Base-by-base conservation (phyloP, 2,888 invertebrate species). In the Orchestes rusci region DNA sequence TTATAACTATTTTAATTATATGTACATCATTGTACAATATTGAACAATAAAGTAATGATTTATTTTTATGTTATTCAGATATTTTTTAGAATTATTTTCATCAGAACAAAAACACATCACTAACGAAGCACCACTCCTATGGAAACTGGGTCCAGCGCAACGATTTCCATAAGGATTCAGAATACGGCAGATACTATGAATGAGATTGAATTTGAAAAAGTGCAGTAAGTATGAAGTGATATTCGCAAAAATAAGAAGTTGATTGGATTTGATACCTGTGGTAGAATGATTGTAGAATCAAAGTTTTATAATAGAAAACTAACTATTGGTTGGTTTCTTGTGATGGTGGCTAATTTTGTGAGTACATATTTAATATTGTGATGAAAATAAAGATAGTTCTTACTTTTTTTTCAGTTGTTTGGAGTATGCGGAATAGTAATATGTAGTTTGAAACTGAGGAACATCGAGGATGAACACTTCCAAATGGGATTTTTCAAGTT, bases 341-440 rank as follows among this genome's bases (percentile, higher is more conserved):
- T 61, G 36, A 59, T 62, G 55, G 48, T 60, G 33, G 53, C 59
- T 17, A 62, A 62, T 56, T 62, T 61, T 46, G 62, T 62, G 51
- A 59, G 62, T 61, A 47, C 30, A 29, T n/a, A 16, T 31, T 18
- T 29, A n/a, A n/a, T n/a, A n/a, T n/a, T n/a, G n/a, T n/a, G n/a
- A n/a, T n/a, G n/a, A n/a, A n/a, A n/a, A n/a, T n/a, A 34, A 34
- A 34, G 7, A 5, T 5, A 7, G 17, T 15, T 34, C 16, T 34
- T 10, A 34, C 13, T 34, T 34, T 16, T 16, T 34, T 45, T 43
- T 56, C 56, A 62, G 62, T 45, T 61, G 15, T 61, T 61, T 44
- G 62, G 61, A 13, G 54, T 62, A 8, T 55, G 55, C 19, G 62
- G 62, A 5, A 54, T 61, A 12, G 47, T 60, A 37, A 57, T 58